Conservation (phyloP, 2,888 invertebrate genomes). For the Dorcus hopei region DNA sequence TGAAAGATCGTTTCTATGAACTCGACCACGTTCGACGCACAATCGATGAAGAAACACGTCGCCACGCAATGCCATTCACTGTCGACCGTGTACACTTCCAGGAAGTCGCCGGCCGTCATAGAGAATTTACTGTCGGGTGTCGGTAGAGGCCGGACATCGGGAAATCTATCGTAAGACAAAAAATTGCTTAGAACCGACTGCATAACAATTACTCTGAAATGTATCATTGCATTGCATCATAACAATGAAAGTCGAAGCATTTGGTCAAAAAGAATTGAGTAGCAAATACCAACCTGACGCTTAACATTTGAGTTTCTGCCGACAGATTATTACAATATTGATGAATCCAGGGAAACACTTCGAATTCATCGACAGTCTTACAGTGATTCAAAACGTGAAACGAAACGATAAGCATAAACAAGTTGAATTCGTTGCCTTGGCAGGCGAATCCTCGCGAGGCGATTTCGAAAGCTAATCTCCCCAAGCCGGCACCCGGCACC, state of each 20-base stretch:
- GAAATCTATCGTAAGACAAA: constrained; percentile 58
- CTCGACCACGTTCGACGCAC: constrained; percentile 92
- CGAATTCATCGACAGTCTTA: constrained; percentile 67
- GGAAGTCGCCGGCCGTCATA: constrained; percentile 96
- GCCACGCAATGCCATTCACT: constrained; percentile 89
- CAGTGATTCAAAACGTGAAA: constrained; percentile 93
- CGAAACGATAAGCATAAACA: constrained; percentile 96
- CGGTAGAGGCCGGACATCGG: constrained; percentile 79
- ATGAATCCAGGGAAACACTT: constrained; percentile 92
- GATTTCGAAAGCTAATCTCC: constrained; percentile 90
- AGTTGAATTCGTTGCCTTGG: constrained; percentile 96
- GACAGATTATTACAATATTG: constrained; percentile 87
- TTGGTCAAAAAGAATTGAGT: too few species aligned
- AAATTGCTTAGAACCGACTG: too few species aligned
- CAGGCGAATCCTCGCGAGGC: constrained; percentile 86
- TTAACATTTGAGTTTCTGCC: constrained; percentile 75
- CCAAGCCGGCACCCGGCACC: constrained; percentile 96
- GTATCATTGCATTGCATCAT: background rate
- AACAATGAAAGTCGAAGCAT: background rate
- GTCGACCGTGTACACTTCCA: constrained; percentile 76
- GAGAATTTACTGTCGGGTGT: constrained; percentile 71
- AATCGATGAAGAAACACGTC: constrained; percentile 98
- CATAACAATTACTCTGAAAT: too few species aligned
- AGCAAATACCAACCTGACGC: constrained; percentile 50
- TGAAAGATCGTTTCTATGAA: constrained; percentile 90